phyloP scores from a whole-genome alignment of 2,113 vertebrate genomes.

The Sebastes schlegelii region DNA sequence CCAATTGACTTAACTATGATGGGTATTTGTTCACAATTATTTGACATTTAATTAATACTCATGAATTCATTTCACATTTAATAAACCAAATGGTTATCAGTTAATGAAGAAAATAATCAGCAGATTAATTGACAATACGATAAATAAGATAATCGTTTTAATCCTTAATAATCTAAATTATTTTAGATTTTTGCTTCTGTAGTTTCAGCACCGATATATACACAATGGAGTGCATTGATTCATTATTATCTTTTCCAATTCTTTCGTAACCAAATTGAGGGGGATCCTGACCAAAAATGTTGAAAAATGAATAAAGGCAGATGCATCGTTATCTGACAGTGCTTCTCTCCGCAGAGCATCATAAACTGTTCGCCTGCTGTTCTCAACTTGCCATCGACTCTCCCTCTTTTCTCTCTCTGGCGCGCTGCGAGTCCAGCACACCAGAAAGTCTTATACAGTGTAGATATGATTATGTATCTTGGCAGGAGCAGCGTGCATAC shows the following conservation, averaged over 20 bases:
- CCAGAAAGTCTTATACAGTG: conserved; percentile 16
- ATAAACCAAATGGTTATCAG: not conserved
- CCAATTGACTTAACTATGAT: not conserved
- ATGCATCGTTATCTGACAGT: not conserved
- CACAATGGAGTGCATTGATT: not conserved
- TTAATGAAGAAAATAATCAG: not conserved
- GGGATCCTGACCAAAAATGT: not conserved
- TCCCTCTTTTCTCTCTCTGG: not conserved
- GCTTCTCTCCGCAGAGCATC: conserved; percentile 6
- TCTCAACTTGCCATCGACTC: conserved; percentile 3
- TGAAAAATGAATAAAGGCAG: not conserved
- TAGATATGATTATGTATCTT: conserved; percentile 73
- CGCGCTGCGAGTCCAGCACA: conserved; percentile 5
- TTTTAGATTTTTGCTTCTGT: no score
- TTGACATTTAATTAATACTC: no score
- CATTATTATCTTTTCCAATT: not conserved
- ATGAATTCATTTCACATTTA: not conserved
- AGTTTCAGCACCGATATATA: no score
- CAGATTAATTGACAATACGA: not conserved
- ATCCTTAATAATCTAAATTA: not conserved
- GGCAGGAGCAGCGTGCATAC: conserved; percentile 47
- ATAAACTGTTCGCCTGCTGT: conserved; percentile 27
- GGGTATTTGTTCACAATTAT: not conserved
- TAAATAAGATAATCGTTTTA: not conserved
- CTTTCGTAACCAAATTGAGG: no score